Percentiles rank a stretch among this genome's conserved stretches.
Evolutionary conservation across 2,113 vertebrate species (phyloP).

Genomic region (Pelvicachromis taeniatus): DNA sequence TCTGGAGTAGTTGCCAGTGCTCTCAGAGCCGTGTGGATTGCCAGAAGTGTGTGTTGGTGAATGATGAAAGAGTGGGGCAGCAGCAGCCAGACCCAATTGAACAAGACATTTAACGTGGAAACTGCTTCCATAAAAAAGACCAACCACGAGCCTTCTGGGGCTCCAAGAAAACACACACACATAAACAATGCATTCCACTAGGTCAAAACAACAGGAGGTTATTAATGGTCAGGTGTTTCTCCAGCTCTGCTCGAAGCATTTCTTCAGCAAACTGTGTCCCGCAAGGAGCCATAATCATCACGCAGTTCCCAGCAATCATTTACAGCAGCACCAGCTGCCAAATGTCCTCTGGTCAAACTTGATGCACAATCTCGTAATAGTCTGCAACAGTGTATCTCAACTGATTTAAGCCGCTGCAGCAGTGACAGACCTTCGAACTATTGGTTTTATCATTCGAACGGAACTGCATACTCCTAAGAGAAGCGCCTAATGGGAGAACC

Average conservation of each 20-base stretch:
- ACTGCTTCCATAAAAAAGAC: slow-evolving; percentile 39
- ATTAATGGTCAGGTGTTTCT: slow-evolving; percentile 53
- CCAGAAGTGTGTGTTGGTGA: neutral
- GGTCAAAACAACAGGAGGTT: slow-evolving; percentile 52
- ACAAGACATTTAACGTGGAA: slow-evolving; percentile 24
- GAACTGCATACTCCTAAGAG: slow-evolving; percentile 11
- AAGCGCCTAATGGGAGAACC: slow-evolving; percentile 24
- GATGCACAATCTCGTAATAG: slow-evolving; percentile 42
- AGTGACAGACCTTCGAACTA: slow-evolving; percentile 41
- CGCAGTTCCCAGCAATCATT: slow-evolving; percentile 43
- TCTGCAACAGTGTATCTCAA: slow-evolving; percentile 15
- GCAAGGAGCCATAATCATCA: slow-evolving; percentile 50
- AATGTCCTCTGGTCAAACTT: slow-evolving; percentile 52
- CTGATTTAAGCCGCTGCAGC: slow-evolving; percentile 44
- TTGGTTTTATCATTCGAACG: slow-evolving; percentile 44
- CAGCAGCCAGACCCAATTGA: neutral
- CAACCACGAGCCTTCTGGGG: slow-evolving; percentile 23
- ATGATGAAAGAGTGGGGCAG: neutral
- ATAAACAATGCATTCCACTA: slow-evolving; percentile 12
- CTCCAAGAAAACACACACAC: slow-evolving; percentile 21
- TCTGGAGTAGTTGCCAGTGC: neutral
- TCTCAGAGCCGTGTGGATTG: neutral
- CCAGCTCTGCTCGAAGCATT: slow-evolving; percentile 38
- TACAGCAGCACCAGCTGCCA: slow-evolving; percentile 53
- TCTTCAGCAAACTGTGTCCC: slow-evolving; percentile 43